Conservation (phyloP, 1,140 invertebrate species). For the Formica exsecta region DNA sequence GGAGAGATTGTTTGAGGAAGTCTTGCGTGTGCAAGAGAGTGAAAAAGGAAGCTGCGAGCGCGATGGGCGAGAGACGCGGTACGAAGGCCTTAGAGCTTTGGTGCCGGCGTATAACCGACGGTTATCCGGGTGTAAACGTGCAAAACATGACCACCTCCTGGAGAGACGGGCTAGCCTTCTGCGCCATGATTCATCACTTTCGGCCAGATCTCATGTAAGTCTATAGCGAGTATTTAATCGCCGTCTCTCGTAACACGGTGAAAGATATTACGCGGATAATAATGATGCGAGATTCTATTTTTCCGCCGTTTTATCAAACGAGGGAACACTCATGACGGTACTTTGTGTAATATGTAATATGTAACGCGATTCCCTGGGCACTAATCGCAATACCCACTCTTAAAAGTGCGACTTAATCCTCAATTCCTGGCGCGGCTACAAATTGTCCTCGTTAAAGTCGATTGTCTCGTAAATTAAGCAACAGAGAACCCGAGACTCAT, state of each 20-base stretch:
- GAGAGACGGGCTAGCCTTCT: conserved; percentile 97
- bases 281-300: not conserved
- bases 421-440: conserved; percentile 13
- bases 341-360: not conserved
- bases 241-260: conserved; percentile 16
- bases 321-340: not conserved
- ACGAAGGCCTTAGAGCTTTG: conserved; percentile 95
- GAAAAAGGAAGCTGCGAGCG: conserved; percentile 69
- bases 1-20: not conserved
- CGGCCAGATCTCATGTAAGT: conserved; percentile 98
- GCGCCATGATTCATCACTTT: conserved; percentile 98
- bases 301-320: not conserved
- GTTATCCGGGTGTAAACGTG: conserved; percentile 95
- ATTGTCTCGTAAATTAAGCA: conserved; percentile 43
- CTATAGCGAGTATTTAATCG: conserved; percentile 26
- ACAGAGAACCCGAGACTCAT: not conserved
- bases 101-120: conserved; percentile 95
- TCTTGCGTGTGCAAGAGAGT: not conserved
- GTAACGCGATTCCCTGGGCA: not conserved
- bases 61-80: conserved; percentile 93
- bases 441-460: conserved; percentile 49
- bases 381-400: not conserved
- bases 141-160: conserved; percentile 97
- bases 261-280: conserved; percentile 29
- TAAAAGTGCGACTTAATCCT: conserved; percentile 23